Percentiles rank a stretch among this genome's conserved stretches.
Evolutionary conservation across 2,113 vertebrate species (phyloP).

Genomic region (Paedocypris sp.): DNA sequence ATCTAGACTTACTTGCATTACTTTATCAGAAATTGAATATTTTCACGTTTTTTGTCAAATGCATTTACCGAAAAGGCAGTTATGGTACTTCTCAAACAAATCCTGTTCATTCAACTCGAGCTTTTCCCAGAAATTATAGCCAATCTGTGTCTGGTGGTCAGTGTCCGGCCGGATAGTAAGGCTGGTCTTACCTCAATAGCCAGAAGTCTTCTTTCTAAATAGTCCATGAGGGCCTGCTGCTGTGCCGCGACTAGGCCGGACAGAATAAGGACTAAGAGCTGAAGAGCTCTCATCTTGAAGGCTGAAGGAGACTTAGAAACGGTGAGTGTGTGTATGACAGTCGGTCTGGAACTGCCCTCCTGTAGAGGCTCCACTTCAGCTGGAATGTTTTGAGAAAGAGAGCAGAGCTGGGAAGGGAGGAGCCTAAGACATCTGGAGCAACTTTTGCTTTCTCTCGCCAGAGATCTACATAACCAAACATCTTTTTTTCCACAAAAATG

Average conservation of each 20-base stretch:
- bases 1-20: too few relatives aligned
- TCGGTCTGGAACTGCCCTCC: background rate
- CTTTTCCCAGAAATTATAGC: slow-evolving; percentile 45
- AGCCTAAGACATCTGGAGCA: slow-evolving; percentile 33
- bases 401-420: slow-evolving; percentile 28
- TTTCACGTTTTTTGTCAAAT: too few relatives aligned
- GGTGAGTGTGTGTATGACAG: background rate
- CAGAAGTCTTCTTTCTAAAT: slow-evolving; percentile 62
- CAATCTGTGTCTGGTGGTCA: slow-evolving; percentile 39
- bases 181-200: slow-evolving; percentile 64
- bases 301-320: background rate
- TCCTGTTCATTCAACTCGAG: slow-evolving; percentile 34
- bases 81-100: too few relatives aligned
- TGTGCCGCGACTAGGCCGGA: slow-evolving; percentile 51
- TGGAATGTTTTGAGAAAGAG: slow-evolving; percentile 35
- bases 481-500: background rate
- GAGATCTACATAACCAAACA: background rate
- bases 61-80: too few relatives aligned
- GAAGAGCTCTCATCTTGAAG: slow-evolving; percentile 19
- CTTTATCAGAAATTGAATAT: too few relatives aligned
- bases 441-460: background rate
- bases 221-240: slow-evolving; percentile 67
- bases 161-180: slow-evolving; percentile 38
- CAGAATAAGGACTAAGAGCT: slow-evolving; percentile 47
- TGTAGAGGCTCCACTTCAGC: background rate